Evolutionary conservation across 37 sponge, comb jelly and placozoan species (phyloP).

Genomic region (Ephydatia muelleri): DNA sequence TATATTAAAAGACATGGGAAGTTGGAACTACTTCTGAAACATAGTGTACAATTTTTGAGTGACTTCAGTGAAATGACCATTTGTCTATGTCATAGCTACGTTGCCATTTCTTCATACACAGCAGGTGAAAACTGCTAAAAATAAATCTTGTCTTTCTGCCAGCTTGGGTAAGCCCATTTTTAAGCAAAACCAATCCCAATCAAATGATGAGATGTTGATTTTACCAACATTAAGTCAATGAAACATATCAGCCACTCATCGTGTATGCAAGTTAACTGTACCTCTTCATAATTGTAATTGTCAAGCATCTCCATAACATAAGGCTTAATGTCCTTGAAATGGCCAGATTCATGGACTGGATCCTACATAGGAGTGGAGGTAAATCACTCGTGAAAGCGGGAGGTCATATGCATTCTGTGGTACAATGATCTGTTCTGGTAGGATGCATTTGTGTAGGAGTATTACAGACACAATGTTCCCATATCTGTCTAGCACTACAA

Average conservation of each 20-base stretch:
- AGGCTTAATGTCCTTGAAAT: conserved; percentile 78
- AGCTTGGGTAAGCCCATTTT: neutral
- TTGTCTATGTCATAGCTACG: too few relatives aligned
- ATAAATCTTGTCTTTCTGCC: neutral
- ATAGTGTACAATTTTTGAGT: too few relatives aligned
- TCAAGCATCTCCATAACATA: conserved; percentile 83
- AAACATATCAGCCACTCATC: neutral
- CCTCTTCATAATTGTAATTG: conserved; percentile 89
- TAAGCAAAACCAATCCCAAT: too few relatives aligned
- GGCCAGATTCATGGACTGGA: conserved; percentile 18
- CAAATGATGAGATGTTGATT: neutral
- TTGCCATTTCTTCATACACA: too few relatives aligned
- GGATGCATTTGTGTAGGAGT: neutral
- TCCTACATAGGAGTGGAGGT: neutral
- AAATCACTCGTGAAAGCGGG: neutral
- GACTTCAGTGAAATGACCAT: too few relatives aligned
- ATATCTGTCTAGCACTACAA: neutral
- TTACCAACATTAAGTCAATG: neutral
- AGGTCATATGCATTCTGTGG: neutral
- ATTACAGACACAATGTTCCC: too few relatives aligned
- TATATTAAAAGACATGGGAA: too few relatives aligned
- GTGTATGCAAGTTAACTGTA: conserved; percentile 2
- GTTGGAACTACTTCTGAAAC: too few relatives aligned
- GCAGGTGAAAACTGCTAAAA: too few relatives aligned
- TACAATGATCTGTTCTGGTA: neutral